phyloP scores from a whole-genome alignment of 2,797 vertebrate genomes.

The Mormyrus proboscirostris region DNA sequence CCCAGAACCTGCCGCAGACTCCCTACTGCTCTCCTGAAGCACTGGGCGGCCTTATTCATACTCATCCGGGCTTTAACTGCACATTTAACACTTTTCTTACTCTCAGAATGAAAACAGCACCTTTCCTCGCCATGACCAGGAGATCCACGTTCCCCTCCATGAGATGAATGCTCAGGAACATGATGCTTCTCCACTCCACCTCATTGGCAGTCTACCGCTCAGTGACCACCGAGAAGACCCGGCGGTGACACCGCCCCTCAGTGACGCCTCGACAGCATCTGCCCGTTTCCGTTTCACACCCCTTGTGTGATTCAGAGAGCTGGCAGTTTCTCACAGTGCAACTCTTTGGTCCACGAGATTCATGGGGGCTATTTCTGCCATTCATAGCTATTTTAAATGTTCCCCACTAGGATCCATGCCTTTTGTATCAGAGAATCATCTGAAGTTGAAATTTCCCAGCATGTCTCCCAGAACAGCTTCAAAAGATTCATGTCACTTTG shows the following conservation, averaged over 20 bases:
- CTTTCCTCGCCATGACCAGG: neutral
- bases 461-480: neutral
- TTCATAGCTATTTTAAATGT: neutral
- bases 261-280: neutral
- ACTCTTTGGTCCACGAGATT: neutral
- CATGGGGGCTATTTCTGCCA: neutral
- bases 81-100: neutral
- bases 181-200: neutral
- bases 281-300: neutral
- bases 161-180: neutral
- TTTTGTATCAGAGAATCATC: neutral
- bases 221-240: too few species aligned
- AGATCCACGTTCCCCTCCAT: neutral
- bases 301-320: neutral
- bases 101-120: neutral
- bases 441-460: neutral
- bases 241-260: neutral
- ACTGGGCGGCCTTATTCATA: neutral
- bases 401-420: neutral
- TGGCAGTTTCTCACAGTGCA: neutral
- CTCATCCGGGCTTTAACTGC: neutral
- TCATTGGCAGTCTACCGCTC: neutral
- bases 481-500: neutral
- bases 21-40: neutral
- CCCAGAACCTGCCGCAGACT: conserved; percentile 3